Evolutionary conservation across 2,888 invertebrate genomes (phyloP).

Genomic region (Laothoe populi): DNA sequence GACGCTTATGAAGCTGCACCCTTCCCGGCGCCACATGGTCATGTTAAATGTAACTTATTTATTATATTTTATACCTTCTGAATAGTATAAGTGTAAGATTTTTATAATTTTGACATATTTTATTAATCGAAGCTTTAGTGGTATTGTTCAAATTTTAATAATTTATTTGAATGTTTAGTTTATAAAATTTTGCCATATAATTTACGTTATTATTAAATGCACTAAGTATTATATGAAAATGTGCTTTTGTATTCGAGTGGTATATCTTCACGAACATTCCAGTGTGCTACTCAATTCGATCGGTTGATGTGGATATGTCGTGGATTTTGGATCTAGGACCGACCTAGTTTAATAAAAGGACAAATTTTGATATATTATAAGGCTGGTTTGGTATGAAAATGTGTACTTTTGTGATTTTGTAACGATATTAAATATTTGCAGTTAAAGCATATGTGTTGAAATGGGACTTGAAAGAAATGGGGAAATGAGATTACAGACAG

Average conservation of each 20-base stretch:
- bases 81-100: conserved; percentile 21
- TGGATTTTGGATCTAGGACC: conserved; percentile 42
- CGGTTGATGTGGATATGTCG: conserved; percentile 25
- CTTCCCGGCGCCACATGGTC: neutral
- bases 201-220: conserved; percentile 21
- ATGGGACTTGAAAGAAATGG: no score
- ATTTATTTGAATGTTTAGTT: conserved; percentile 19
- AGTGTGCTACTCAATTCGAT: conserved; percentile 29
- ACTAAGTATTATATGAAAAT: conserved; percentile 22
- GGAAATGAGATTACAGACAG: no score
- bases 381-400: neutral
- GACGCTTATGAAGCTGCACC: neutral
- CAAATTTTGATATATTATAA: no score
- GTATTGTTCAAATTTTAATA: conserved; percentile 25
- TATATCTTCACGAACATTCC: conserved; percentile 25
- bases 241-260: conserved; percentile 16
- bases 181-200: conserved; percentile 21
- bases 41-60: conserved; percentile 29
- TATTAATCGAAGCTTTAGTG: conserved; percentile 22
- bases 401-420: no score
- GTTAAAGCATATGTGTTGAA: no score
- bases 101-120: conserved; percentile 19
- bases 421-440: no score
- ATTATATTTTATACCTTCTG: conserved; percentile 30
- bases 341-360: conserved; percentile 31